These are phyloP conservation scores for Lateolabrax maculatus DNA, from an alignment of 2,797 vertebrate species.

Conservation along the genomic window DNA sequence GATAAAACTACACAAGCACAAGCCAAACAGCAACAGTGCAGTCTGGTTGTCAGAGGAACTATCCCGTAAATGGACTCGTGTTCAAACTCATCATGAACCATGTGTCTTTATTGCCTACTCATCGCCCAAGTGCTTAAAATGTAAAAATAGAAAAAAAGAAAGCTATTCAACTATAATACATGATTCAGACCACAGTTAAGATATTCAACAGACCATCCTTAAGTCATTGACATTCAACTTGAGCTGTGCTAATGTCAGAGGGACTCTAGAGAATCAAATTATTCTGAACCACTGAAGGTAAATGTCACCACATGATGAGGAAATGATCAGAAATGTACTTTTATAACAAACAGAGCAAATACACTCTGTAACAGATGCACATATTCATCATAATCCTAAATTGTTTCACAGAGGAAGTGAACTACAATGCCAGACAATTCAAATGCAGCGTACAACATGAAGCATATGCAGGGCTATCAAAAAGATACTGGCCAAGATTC, in stretches of 20 bases:
- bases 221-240: conserved; percentile 75
- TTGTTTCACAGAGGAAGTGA: not conserved
- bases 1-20: conserved; percentile 19
- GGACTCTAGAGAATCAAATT: conserved; percentile 63
- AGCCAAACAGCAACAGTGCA: conserved; percentile 24
- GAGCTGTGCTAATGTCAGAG: conserved; percentile 72
- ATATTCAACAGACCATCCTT: conserved; percentile 61
- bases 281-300: conserved; percentile 67
- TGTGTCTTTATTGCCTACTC: conserved; percentile 19
- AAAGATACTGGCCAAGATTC: not conserved
- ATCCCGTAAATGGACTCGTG: conserved; percentile 25
- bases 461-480: not conserved
- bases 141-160: conserved; percentile 49
- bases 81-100: conserved; percentile 15
- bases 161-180: conserved; percentile 48
- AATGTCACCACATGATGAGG: conserved; percentile 72
- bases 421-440: not conserved
- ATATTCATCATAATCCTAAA: conserved; percentile 2
- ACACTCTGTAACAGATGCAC: conserved; percentile 20
- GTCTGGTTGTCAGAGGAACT: conserved; percentile 23
- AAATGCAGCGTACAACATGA: not conserved
- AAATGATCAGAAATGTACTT: conserved; percentile 61
- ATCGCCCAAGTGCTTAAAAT: conserved; percentile 18
- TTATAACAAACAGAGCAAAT: conserved; percentile 44
- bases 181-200: conserved; percentile 56